Percentiles rank a stretch among this genome's conserved stretches.
These are phyloP conservation scores for Scaptodrosophila lebanonensis DNA, from an alignment of 1,140 invertebrate species.

Conservation along the genomic window DNA sequence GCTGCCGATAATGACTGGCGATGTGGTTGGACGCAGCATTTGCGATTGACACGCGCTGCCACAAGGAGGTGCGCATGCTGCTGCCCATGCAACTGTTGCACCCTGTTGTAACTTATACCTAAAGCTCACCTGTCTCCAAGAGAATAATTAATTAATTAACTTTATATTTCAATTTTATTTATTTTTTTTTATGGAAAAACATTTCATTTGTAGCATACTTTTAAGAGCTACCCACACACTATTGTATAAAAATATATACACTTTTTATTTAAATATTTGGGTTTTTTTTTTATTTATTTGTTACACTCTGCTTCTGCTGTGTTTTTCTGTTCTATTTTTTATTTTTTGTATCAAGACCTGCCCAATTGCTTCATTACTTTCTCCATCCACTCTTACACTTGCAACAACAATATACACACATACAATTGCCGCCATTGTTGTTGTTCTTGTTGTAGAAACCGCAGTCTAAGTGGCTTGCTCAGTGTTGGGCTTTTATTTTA, in stretches of 20 bases:
- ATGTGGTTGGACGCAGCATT: no score
- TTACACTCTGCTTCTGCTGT: neutral
- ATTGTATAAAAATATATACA: no score
- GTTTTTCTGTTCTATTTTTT: slow-evolving; percentile 21
- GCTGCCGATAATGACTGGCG: no score
- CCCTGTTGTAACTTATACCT: neutral
- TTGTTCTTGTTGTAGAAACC: slow-evolving; percentile 17
- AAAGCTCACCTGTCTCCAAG: no score
- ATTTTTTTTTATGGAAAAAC: no score
- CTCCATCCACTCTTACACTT: neutral
- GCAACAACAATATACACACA: slow-evolving; percentile 25
- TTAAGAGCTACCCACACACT: no score
- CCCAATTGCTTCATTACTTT: slow-evolving; percentile 49
- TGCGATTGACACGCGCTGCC: slow-evolving; percentile 35
- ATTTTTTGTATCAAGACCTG: slow-evolving; percentile 23
- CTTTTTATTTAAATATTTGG: slow-evolving; percentile 22
- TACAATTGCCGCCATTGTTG: slow-evolving; percentile 4
- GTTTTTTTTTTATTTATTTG: slow-evolving; percentile 9
- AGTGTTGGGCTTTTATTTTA: no score
- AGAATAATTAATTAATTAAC: no score
- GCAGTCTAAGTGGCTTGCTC: slow-evolving; percentile 34
- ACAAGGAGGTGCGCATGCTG: slow-evolving; percentile 38
- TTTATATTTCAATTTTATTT: no score
- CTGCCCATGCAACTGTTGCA: neutral
- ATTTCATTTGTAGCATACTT: no score